Conservation (phyloP, 2,888 invertebrate genomes). For the Acleris emargana region DNA sequence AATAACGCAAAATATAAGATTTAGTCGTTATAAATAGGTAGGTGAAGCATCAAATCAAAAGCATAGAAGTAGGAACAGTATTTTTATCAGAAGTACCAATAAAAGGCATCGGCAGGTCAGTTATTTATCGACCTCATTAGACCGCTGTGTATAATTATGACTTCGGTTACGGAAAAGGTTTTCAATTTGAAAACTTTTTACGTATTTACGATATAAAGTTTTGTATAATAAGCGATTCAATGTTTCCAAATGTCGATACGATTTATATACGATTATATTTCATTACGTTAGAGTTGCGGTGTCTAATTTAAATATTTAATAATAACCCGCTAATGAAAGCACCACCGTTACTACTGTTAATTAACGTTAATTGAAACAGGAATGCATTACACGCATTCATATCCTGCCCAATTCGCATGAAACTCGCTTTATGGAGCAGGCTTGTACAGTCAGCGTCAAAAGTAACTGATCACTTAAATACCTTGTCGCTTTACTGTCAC, state of each 20-base stretch:
- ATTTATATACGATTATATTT: no score
- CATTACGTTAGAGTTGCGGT: conserved; percentile 45
- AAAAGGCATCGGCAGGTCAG: no score
- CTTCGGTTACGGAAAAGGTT: conserved; percentile 20
- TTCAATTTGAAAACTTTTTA: conserved; percentile 17
- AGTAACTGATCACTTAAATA: no score
- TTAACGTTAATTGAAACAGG: conserved; percentile 55
- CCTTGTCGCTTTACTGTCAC: no score
- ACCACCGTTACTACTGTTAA: conserved; percentile 49
- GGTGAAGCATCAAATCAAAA: no score
- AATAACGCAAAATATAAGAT: no score
- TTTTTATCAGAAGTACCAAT: no score
- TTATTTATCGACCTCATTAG: conserved; percentile 4
- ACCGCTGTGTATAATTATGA: conserved; percentile 17
- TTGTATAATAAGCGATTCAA: background rate
- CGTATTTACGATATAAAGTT: conserved; percentile 19
- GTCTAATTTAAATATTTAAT: conserved; percentile 55
- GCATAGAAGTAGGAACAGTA: no score
- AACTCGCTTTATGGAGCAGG: conserved; percentile 35
- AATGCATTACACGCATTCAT: conserved; percentile 44
- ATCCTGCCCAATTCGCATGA: conserved; percentile 48
- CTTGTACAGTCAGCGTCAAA: no score
- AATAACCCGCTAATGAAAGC: conserved; percentile 49
- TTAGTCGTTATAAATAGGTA: no score
- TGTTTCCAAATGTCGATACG: no score